Base-by-base conservation (phyloP, 2,113 vertebrate species). In the Eolophus roseicapilla region DNA sequence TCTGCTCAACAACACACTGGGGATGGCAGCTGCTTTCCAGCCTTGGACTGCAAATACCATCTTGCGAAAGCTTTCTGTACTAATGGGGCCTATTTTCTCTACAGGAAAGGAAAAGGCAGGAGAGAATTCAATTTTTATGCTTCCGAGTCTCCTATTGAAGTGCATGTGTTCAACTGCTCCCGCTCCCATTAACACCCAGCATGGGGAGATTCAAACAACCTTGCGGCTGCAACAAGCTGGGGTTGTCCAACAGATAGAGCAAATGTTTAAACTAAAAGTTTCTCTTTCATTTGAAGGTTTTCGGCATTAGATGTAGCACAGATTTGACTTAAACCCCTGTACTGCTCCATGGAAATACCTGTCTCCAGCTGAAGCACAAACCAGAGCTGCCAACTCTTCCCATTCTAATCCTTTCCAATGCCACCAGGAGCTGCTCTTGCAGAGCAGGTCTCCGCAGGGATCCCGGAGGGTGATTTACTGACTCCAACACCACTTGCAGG, bases 81-180 rank as follows among this genome's bases (percentile, higher is more conserved):
- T 91, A 95, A 96, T 59, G 67, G 93, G 67, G 39, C 53, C 87
- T 21, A 87, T 96, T 97, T 95, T 92, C 93, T 94, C 89, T 27
- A 37, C 2, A 84, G 90, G 87, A 76, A 95, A 73, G 74, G 39
- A 57, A 76, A 95, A 92, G 31, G 82, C 74, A 89, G 63, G 70
- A 92, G 41, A 87, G 31, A 95, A 97, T 65, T 91, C 84, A 69
- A 65, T 88, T 94, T 91, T 91, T 85, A 79, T 70, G 70, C 67
- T 94, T 82, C 57, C 0, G 1, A 88, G 63, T 43, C 59, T 85
- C 84, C 87, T 91, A 25, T 29, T 35, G 91, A 87, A 52, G 64
- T 3, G 8, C 70, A 76, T 91, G 91, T 94, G 92, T 67, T 90
- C 75, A 76, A 53, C 71, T 63, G 49, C 92, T 91, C 35, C 67